Percentiles rank a stretch among this genome's conserved stretches.
These are phyloP conservation scores for Phortica magna DNA, from an alignment of 2,888 invertebrate species.

Conservation along the genomic window DNA sequence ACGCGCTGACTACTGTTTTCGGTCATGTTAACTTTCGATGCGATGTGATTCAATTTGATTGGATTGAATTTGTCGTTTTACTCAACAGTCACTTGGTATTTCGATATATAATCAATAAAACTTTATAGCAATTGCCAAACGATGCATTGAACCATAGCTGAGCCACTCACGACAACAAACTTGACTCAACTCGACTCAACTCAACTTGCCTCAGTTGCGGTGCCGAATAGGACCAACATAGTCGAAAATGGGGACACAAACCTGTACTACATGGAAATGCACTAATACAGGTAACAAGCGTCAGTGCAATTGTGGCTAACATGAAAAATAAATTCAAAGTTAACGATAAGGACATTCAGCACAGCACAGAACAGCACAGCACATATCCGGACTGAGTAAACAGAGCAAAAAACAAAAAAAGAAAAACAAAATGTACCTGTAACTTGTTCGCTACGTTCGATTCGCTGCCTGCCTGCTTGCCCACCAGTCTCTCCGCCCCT, in stretches of 20 bases:
- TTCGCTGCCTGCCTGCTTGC: background rate
- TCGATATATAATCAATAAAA: conserved; percentile 21
- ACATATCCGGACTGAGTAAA: conserved; percentile 37
- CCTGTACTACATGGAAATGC: conserved; percentile 6
- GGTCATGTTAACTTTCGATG: background rate
- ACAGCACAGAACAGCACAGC: background rate
- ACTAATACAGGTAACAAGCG: conserved; percentile 13
- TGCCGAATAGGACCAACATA: background rate
- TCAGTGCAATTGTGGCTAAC: conserved; percentile 60
- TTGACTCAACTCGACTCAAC: background rate
- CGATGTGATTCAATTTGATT: background rate
- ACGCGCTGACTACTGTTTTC: background rate
- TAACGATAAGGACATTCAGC: conserved; percentile 42
- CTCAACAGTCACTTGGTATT: conserved; percentile 7
- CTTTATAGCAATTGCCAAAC: background rate
- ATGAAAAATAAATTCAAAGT: conserved; percentile 70
- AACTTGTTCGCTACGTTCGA: background rate
- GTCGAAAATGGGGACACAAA: background rate
- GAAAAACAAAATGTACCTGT: background rate
- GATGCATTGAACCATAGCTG: conserved; percentile 14
- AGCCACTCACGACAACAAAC: conserved; percentile 6
- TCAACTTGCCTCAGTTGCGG: background rate
- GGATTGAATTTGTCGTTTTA: background rate
- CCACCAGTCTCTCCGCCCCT: conserved; percentile 13
- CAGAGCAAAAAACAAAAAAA: background rate